Base-by-base conservation (phyloP, 2,888 invertebrate genomes). In the Oligia strigilis region DNA sequence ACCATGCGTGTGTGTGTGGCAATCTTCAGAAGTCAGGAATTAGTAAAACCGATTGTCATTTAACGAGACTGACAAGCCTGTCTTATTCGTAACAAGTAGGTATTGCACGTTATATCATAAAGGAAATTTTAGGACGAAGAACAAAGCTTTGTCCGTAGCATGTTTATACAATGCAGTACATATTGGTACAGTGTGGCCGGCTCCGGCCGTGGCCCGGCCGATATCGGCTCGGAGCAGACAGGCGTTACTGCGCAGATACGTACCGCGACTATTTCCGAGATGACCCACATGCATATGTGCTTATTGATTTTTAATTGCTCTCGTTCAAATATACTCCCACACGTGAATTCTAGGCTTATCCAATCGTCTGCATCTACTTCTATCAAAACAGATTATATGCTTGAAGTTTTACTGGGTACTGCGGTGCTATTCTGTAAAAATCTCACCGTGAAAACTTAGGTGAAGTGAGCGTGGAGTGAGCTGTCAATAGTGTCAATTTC, bases 241-340 rank as follows among this genome's bases (percentile, higher is more conserved):
- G 87, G 72, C 78, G 85, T 77, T 88, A 89, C 87, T 88, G 88
- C 87, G 84, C 84, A 88, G 82, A 89, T 86, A 85, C 78, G 73
- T 83, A 80, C 74, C 80, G 75, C 82, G 83, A 83, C 88, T 87
- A 86, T 87, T 87, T 88, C 82, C 79, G 84, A 83, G 82, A 86
- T 87, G 86, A 82, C 89, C 89, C 81, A 88, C 82, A 86, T 88
- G 86, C 89, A 87, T 83, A 85, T 86, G 71, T 76, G 77, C 46
- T 83, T 86, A 90, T 89, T 85, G 90, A 84, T 90, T 87, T 90
- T 88, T 89, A 88, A 90, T 88, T 84, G 85, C 81, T 72, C 72
- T 75, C 64, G 76, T 80, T 81, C 70, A 79, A 83, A 87, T 88
- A 84, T 80, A 75, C 29, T 73, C 49, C 43, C 52, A 74, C 67